Evolutionary conservation across 2,888 invertebrate species (phyloP).

Genomic region (Philonicus albiceps): DNA sequence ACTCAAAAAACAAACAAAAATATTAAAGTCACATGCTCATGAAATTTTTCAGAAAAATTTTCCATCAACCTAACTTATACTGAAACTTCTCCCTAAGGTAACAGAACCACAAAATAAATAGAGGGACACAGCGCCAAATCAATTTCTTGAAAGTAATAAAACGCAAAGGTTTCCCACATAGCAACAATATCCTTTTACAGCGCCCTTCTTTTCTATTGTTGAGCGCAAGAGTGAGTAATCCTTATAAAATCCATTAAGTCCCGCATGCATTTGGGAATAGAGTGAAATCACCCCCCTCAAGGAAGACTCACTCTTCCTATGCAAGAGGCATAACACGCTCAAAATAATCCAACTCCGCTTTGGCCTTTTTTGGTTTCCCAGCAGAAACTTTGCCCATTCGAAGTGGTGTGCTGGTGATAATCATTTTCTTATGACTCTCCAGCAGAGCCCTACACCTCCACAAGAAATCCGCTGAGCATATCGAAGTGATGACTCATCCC

Average conservation of each 20-base stretch:
- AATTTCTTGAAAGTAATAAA: not conserved
- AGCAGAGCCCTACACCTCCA: conserved; percentile 3
- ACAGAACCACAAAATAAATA: not conserved
- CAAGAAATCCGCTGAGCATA: not conserved
- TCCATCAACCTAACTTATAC: not conserved
- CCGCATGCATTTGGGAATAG: not conserved
- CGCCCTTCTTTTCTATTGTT: not conserved
- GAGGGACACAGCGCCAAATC: not conserved
- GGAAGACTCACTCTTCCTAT: not conserved
- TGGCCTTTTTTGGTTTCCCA: conserved; percentile 20
- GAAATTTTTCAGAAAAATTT: not conserved
- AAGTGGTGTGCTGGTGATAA: not conserved
- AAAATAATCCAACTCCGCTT: not conserved
- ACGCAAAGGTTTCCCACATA: not conserved
- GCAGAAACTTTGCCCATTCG: not conserved
- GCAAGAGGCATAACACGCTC: not conserved
- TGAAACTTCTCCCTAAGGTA: not conserved
- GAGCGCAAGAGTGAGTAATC: not conserved
- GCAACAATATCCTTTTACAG: not conserved
- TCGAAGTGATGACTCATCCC: conserved; percentile 9
- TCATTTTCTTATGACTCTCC: not conserved
- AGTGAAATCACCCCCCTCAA: not conserved
- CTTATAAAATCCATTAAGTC: not conserved
- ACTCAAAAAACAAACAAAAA: too few relatives aligned
- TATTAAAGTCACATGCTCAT: too few relatives aligned